phyloP scores from a whole-genome alignment of 1,140 invertebrate genomes.

The Hermetia illucens region DNA sequence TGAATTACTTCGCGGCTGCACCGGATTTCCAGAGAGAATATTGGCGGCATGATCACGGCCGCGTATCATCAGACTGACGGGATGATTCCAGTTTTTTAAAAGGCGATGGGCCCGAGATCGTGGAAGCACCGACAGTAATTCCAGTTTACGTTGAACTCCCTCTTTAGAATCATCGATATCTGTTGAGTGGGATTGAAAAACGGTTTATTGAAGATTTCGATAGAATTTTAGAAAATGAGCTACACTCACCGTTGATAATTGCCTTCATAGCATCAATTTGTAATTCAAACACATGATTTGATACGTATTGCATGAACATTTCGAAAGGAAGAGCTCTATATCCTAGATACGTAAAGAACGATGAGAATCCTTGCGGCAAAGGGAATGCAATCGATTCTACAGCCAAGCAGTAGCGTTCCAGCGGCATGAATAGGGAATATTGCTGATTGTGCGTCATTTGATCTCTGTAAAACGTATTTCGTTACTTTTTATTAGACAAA shows the following conservation, averaged over 20 bases:
- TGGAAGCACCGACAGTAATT: slow-evolving; percentile 53
- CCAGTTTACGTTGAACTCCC: slow-evolving; percentile 51
- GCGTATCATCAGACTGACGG: slow-evolving; percentile 57
- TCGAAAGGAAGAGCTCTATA: slow-evolving; percentile 58
- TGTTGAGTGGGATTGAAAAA: slow-evolving; percentile 26
- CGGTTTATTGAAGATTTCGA: slow-evolving; percentile 31
- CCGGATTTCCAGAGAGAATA: slow-evolving; percentile 50
- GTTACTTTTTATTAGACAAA: not conserved
- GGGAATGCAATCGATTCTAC: slow-evolving; percentile 68
- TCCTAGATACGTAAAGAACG: slow-evolving; percentile 73
- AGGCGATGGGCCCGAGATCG: slow-evolving; percentile 58
- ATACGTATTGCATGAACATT: slow-evolving; percentile 65
- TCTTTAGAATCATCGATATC: slow-evolving; percentile 53
- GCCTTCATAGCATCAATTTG: slow-evolving; percentile 76
- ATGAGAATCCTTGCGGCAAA: slow-evolving; percentile 68
- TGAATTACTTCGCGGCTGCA: slow-evolving; percentile 11
- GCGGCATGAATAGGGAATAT: slow-evolving; percentile 50
- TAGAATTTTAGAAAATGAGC: slow-evolving; percentile 1
- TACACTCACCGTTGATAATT: slow-evolving; percentile 52
- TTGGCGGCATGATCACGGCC: slow-evolving; percentile 65
- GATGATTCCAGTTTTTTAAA: slow-evolving; percentile 62
- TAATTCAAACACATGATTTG: slow-evolving; percentile 64
- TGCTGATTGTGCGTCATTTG: slow-evolving; percentile 50
- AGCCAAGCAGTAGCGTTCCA: slow-evolving; percentile 63
- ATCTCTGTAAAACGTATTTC: slow-evolving; percentile 44